Evolutionary conservation across 1,140 invertebrate genomes (phyloP).

Genomic region (Archivesica marissinica): DNA sequence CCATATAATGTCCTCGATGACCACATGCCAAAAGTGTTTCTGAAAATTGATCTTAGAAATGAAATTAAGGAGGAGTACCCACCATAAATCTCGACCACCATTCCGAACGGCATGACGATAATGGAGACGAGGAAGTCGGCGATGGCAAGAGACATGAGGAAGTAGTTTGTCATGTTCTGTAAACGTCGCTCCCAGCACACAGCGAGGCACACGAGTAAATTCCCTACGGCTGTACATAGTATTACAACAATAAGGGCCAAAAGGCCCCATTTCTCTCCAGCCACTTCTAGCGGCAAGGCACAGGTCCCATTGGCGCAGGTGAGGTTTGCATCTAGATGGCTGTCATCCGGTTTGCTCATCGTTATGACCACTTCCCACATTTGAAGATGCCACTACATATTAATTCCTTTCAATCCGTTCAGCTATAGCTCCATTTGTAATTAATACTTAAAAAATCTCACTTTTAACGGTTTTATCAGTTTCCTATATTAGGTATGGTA

Average conservation of each 20-base stretch:
- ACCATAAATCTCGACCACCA: slow-evolving; percentile 89
- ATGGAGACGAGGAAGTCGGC: slow-evolving; percentile 98
- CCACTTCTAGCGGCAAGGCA: neutral
- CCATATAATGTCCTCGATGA: neutral
- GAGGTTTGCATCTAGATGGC: neutral
- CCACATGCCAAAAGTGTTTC: no score
- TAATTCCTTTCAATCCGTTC: no score
- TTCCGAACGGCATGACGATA: slow-evolving; percentile 97
- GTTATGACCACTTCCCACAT: neutral
- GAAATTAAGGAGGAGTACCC: no score
- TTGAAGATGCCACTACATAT: neutral
- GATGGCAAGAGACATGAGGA: slow-evolving; percentile 98
- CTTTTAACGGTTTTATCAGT: no score
- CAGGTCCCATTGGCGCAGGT: slow-evolving; percentile 40
- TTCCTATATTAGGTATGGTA: neutral
- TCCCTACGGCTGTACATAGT: slow-evolving; percentile 94
- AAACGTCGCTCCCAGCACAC: slow-evolving; percentile 98
- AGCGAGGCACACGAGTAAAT: slow-evolving; percentile 97
- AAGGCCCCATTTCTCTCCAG: slow-evolving; percentile 72
- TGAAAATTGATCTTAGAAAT: no score
- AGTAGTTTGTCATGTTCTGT: slow-evolving; percentile 98
- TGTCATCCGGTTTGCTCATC: neutral
- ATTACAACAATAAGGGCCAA: slow-evolving; percentile 87
- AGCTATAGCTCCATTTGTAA: no score
- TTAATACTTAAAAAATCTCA: no score